Conservation (phyloP, 2,888 invertebrate species). For the Anoplius nigerrimus region DNA sequence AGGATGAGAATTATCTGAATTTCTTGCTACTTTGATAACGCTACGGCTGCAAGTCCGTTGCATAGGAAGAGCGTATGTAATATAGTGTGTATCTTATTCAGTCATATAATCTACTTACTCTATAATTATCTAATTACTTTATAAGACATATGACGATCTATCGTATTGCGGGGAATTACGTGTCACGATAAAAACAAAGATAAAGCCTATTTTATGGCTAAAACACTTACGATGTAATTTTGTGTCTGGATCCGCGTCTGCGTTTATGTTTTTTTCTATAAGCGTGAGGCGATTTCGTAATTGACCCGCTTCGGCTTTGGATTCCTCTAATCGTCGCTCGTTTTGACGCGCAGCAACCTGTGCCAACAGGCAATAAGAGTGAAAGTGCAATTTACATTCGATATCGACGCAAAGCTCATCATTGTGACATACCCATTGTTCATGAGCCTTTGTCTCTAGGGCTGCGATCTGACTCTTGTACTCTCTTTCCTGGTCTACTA, state of each 20-base stretch:
- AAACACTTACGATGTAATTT: slow-evolving; percentile 76
- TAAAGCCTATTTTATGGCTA: too few relatives aligned
- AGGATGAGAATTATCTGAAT: too few relatives aligned
- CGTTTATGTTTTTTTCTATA: slow-evolving; percentile 76
- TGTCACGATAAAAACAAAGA: too few relatives aligned
- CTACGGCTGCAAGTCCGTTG: too few relatives aligned
- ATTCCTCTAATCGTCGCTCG: slow-evolving; percentile 89
- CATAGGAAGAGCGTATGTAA: too few relatives aligned
- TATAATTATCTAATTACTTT: too few relatives aligned
- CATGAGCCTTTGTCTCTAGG: slow-evolving; percentile 89
- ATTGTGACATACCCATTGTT: slow-evolving; percentile 81
- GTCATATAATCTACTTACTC: too few relatives aligned
- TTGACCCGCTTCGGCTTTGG: slow-evolving; percentile 83
- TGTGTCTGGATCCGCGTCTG: slow-evolving; percentile 74
- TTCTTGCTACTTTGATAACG: too few relatives aligned
- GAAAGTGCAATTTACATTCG: not conserved
- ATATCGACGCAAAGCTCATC: not conserved
- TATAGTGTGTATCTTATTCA: too few relatives aligned
- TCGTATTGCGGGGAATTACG: too few relatives aligned
- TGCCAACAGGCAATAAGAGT: slow-evolving; percentile 13
- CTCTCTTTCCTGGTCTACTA: slow-evolving; percentile 88
- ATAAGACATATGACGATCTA: too few relatives aligned
- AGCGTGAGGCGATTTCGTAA: slow-evolving; percentile 80
- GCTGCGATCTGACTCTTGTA: slow-evolving; percentile 84
- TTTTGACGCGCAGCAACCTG: slow-evolving; percentile 86